These are phyloP conservation scores for Odontesthes bonariensis DNA, from an alignment of 2,113 vertebrate species.

Conservation along the genomic window DNA sequence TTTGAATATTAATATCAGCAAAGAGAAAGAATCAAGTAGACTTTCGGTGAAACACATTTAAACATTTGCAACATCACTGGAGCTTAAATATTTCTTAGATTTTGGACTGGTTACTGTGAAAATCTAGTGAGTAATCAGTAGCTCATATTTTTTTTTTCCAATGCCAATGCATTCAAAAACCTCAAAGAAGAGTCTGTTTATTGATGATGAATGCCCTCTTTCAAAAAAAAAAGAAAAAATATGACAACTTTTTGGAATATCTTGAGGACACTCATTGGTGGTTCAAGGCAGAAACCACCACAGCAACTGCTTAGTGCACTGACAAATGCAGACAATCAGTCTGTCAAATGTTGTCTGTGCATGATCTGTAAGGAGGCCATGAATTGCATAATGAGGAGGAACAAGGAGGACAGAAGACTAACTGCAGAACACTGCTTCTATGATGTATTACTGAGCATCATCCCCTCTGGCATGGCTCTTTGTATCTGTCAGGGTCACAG, in stretches of 20 bases:
- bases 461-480: slow-evolving; percentile 59
- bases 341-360: slow-evolving; percentile 15
- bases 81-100: not conserved
- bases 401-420: slow-evolving; percentile 26
- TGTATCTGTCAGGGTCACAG: slow-evolving; percentile 63
- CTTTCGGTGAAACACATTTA: not conserved
- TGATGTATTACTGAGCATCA: slow-evolving; percentile 55
- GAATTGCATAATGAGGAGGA: slow-evolving; percentile 11
- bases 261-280: not conserved
- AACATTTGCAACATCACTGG: not conserved
- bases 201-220: not conserved
- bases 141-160: not conserved
- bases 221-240: not conserved
- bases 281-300: not conserved
- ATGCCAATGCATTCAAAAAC: not conserved
- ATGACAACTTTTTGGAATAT: not conserved
- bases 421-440: slow-evolving; percentile 51
- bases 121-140: not conserved
- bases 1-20: not conserved
- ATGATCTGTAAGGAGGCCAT: slow-evolving; percentile 28
- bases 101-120: not conserved
- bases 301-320: slow-evolving; percentile 12
- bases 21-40: not conserved
- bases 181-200: not conserved
- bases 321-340: slow-evolving; percentile 40